Conservation (phyloP, 2,113 vertebrate species). For the Anhinga rufa region DNA sequence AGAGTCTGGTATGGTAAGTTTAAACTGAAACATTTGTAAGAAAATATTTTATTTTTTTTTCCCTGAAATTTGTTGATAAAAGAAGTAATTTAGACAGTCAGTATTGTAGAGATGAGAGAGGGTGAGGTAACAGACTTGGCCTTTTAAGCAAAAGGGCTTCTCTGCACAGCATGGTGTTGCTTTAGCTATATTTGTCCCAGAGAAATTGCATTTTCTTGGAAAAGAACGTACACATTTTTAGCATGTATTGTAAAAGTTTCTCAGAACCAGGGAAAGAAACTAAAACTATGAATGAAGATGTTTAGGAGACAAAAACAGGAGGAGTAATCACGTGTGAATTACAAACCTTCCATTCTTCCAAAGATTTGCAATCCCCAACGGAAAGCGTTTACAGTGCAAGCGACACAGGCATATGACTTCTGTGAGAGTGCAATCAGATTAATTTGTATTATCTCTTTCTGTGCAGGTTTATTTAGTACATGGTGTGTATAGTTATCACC, state of each 20-base stretch:
- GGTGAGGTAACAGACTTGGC: neutral
- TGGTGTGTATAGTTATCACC: conserved; percentile 90
- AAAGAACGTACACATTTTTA: neutral
- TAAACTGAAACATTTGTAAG: neutral
- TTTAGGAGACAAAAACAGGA: neutral
- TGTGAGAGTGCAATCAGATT: neutral
- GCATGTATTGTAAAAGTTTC: neutral
- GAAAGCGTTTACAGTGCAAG: neutral
- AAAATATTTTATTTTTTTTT: neutral
- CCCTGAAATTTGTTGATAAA: neutral
- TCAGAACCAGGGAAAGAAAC: neutral
- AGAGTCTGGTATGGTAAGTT: conserved; percentile 81
- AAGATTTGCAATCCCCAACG: neutral
- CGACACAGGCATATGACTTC: neutral
- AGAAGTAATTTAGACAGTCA: neutral
- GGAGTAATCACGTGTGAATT: neutral
- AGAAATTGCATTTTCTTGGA: neutral
- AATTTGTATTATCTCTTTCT: neutral
- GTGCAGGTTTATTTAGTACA: conserved; percentile 80
- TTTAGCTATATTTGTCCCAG: neutral
- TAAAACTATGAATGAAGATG: neutral
- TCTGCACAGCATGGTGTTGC: neutral
- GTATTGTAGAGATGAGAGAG: neutral
- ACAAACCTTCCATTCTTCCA: neutral
- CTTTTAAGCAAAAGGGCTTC: neutral